Evolutionary conservation across 2,113 vertebrate species (phyloP).

Genomic region (Oreochromis spilurus): DNA sequence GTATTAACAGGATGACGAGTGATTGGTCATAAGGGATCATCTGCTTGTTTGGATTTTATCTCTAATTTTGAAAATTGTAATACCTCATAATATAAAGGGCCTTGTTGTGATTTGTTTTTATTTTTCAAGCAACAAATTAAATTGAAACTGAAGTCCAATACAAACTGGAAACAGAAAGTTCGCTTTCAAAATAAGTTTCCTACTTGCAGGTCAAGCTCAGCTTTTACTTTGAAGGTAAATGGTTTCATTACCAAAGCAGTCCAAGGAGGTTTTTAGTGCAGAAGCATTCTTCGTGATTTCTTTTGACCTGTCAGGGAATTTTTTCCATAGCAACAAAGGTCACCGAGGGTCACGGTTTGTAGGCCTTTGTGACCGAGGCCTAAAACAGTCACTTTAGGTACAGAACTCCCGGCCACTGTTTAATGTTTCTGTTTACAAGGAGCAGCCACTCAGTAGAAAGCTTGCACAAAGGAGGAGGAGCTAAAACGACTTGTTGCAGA

Average conservation of each 20-base stretch:
- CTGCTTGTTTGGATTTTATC: background rate
- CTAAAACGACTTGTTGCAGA: background rate
- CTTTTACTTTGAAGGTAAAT: background rate
- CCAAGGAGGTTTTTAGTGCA: background rate
- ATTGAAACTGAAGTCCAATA: background rate
- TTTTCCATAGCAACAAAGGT: background rate
- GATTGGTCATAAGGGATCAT: background rate
- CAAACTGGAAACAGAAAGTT: background rate
- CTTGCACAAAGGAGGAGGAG: background rate
- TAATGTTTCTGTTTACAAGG: background rate
- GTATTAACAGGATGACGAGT: background rate
- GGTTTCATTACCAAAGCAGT: background rate
- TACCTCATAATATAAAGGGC: background rate
- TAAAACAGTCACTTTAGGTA: background rate
- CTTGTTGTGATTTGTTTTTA: rapidly evolving
- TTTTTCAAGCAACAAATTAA: background rate
- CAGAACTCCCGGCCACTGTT: background rate
- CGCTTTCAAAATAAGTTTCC: background rate
- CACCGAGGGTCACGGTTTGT: background rate
- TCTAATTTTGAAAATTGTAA: background rate
- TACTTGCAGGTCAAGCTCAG: background rate
- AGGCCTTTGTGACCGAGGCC: background rate
- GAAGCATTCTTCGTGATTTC: background rate
- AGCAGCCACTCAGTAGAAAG: background rate
- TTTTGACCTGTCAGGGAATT: background rate